Evolutionary conservation across 2,888 invertebrate species (phyloP), one percentile per base, ranked within the genome.

Genomic region (Mythimna lalbum): DNA sequence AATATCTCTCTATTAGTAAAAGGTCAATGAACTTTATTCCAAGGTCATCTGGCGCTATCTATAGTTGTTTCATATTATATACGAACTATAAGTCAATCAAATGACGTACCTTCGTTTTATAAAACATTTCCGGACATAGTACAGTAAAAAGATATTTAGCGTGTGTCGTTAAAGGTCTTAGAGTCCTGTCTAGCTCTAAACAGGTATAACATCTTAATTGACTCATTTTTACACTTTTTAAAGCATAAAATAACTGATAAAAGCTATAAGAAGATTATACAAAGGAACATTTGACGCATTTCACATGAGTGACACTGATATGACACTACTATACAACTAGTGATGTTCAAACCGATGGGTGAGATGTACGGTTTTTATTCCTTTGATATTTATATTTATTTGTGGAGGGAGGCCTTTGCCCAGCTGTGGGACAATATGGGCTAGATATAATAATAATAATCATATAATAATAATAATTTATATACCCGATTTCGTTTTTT

Each of bases 81-180:
- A n/a, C n/a, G 14, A 2, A 31, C 5, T 2, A 19, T 3, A 5
- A 50, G 5, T 10, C 27, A n/a, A 27, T n/a, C 2, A n/a, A 17
- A 39, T 17, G 17, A 43, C 39, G 39, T 43, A 43, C 59, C 21
- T 27, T 66, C 4, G 19, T 19, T n/a, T 66, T 43, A 0, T 9
- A 9, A 33, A 39, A 69, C 43, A 70, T 70, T 53, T 70, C 69
- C 9, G 69, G 69, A 27, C 69, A 70, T 19, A 69, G 59, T 5
- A 52, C 3, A 43, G 23, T 4, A 33, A 69, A 69, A 43, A 69
- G 2, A 21, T 43, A 52, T 52, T 23, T 50, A 17, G 43, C 39
- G 0, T 33, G 33, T 43, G 23, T 14, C 36, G 52, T 60, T 17
- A 70, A 23, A 19, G 69, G 69, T 1, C 14, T 53, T 23, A 70